Base-by-base conservation (phyloP, 2,888 invertebrate genomes). In the Spisula solida region DNA sequence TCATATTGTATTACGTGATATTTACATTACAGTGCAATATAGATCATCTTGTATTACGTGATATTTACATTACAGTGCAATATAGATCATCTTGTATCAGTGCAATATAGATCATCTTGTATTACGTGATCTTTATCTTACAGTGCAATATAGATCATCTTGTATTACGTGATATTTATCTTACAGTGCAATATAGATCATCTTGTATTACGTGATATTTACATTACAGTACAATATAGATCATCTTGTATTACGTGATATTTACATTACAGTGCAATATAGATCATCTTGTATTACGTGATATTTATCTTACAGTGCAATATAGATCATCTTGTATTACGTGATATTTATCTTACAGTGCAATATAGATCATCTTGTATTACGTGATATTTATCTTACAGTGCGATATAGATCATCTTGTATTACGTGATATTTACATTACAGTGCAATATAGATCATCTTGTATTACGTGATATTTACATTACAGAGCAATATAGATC, bases 131-230 rank as follows among this genome's bases (percentile, higher is more conserved):
- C 97, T 98, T n/a, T n/a, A n/a, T n/a, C n/a, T n/a, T n/a, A n/a
- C n/a, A n/a, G n/a, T n/a, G 91, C 81, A 98, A 98, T 90, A 99
- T 99, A 96, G 97, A 98, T 84, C 99, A 99, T 97, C 97, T 98
- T 89, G 97, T 98, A 0, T 97, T 99, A 70, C 97, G 97, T 10
- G 98, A 98, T n/a, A n/a, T n/a, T n/a, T n/a, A n/a, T n/a, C n/a
- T n/a, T n/a, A n/a, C n/a, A n/a, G n/a, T n/a, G 91, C 81, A 98
- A 98, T 90, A 99, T 99, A 96, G 97, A 98, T 84, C 99, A 99
- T 97, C 97, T 98, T 89, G 97, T 98, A 0, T 97, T 99, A 70
- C 97, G 97, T 10, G 98, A 98, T n/a, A n/a, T n/a, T n/a, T n/a
- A n/a, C n/a, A n/a, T n/a, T n/a, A n/a, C n/a, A n/a, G n/a, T n/a